Conservation (phyloP, 1,140 invertebrate genomes). For the Lanistes nyassanus region DNA sequence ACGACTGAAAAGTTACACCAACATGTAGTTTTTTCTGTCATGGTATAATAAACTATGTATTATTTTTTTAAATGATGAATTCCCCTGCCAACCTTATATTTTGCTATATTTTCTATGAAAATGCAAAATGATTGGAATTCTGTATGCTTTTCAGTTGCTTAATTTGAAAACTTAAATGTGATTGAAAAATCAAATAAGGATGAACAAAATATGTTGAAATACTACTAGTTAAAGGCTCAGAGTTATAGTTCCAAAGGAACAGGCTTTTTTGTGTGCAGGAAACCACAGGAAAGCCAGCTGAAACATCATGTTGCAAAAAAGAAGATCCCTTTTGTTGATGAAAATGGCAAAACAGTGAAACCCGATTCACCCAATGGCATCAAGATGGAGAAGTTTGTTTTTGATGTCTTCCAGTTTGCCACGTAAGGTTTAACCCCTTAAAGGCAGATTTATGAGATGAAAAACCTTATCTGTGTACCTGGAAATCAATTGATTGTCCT, state of each 20-base stretch:
- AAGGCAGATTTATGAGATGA: background rate
- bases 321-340: constrained; percentile 91
- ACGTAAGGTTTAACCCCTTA: constrained; percentile 69
- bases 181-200: too few species aligned
- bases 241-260: too few species aligned
- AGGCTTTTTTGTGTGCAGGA: constrained; percentile 39
- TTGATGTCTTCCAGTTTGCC: constrained; percentile 96
- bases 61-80: too few species aligned
- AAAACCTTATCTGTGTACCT: background rate
- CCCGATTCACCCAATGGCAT: constrained; percentile 92
- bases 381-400: constrained; percentile 99
- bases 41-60: too few species aligned
- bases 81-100: too few species aligned
- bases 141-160: too few species aligned
- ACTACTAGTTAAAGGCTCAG: background rate
- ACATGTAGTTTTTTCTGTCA: too few species aligned
- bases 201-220: background rate
- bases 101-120: too few species aligned
- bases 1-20: too few species aligned
- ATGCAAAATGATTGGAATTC: too few species aligned
- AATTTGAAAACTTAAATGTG: too few species aligned
- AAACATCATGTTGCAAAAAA: constrained; percentile 97
- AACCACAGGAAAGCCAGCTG: constrained; percentile 71
- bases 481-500: too few species aligned
- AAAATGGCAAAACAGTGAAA: constrained; percentile 76